Evolutionary conservation across 2,113 vertebrate species (phyloP).

Genomic region (Capreolus pygargus): DNA sequence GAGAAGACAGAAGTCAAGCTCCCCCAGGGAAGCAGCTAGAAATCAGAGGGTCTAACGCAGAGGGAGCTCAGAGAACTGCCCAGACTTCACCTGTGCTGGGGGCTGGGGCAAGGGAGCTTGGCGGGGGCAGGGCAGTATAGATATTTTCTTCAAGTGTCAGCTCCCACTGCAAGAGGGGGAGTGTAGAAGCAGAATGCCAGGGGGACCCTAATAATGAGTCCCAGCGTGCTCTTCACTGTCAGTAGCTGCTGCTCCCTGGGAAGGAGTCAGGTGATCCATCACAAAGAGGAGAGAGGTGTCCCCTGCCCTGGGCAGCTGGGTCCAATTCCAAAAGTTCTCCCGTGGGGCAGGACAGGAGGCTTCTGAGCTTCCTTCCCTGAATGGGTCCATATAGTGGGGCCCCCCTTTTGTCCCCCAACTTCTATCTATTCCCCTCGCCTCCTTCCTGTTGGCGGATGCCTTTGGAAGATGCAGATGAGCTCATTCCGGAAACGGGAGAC

Average conservation of each 20-base stretch:
- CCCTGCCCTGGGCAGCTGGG: background rate
- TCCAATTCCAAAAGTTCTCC: background rate
- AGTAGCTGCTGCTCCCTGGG: background rate
- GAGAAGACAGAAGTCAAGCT: background rate
- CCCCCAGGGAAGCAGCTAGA: background rate
- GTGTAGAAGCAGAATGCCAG: background rate
- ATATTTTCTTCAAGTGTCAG: background rate
- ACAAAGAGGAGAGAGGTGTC: background rate
- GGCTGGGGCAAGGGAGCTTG: background rate
- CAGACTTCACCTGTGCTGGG: background rate
- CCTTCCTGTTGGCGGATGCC: background rate
- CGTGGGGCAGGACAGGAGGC: background rate
- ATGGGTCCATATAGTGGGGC: too few relatives aligned
- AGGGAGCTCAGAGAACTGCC: background rate
- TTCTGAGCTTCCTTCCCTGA: background rate
- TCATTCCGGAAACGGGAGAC: background rate
- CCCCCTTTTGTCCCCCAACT: fast-evolving
- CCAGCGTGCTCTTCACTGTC: background rate
- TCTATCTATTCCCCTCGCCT: background rate
- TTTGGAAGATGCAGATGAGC: background rate
- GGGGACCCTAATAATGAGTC: background rate
- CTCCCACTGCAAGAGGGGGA: background rate
- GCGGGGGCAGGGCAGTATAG: background rate
- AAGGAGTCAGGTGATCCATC: background rate
- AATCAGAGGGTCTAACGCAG: background rate